These are phyloP conservation scores for Himalopsyche phryganea DNA, from an alignment of 1,140 invertebrate species.

Conservation along the genomic window DNA sequence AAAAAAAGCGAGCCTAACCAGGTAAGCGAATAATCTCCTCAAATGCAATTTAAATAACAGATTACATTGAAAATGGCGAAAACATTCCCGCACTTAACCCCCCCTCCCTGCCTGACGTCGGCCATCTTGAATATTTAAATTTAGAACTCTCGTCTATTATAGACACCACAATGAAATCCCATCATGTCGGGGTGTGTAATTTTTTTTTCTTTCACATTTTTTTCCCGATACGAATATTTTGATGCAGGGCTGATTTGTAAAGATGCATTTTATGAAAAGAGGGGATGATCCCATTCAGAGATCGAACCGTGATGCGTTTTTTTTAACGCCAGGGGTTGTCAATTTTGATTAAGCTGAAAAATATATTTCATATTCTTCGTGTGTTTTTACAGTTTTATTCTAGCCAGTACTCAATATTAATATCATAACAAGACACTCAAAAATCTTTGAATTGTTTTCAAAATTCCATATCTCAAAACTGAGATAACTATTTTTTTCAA, in stretches of 20 bases:
- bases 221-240: neutral
- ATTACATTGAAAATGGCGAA: constrained; percentile 15
- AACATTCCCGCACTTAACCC: neutral
- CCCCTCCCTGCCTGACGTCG: neutral
- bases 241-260: constrained; percentile 3
- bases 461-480: no score
- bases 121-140: constrained; percentile 31
- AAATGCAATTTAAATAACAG: constrained; percentile 34
- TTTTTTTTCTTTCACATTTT: constrained; percentile 4
- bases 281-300: constrained; percentile 10
- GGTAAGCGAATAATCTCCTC: constrained; percentile 26
- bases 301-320: no score
- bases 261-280: neutral
- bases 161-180: constrained; percentile 20
- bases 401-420: no score
- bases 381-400: no score
- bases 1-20: constrained; percentile 12
- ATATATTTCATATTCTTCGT: no score
- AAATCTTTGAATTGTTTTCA: no score
- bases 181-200: constrained; percentile 8
- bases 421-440: no score
- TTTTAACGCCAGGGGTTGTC: no score
- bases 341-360: no score
- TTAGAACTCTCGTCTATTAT: constrained; percentile 24
- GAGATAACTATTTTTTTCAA: no score